Evolutionary conservation across 2,888 invertebrate genomes (phyloP).

Genomic region (Latrodectus hesperus): DNA sequence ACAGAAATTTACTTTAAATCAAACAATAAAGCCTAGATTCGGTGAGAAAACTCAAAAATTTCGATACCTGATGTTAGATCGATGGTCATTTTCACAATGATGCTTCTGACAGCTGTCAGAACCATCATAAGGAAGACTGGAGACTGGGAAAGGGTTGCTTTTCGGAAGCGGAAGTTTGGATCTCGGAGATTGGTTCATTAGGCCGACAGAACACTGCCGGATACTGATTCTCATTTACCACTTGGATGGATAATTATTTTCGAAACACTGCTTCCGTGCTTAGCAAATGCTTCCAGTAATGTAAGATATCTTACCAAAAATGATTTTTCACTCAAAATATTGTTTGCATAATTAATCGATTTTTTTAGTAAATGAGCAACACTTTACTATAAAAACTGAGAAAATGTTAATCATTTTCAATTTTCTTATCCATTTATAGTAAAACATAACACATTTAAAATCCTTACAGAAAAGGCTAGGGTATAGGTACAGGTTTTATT

Average conservation of each 20-base stretch:
- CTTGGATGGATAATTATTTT: constrained; percentile 45
- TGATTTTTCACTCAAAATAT: not conserved
- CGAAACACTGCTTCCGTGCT: constrained; percentile 32
- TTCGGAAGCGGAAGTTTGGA: constrained; percentile 10
- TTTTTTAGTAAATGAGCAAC: too few species aligned
- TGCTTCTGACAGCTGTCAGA: constrained; percentile 55
- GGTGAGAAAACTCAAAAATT: constrained; percentile 10
- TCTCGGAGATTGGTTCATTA: constrained; percentile 54
- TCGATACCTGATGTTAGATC: constrained; percentile 36
- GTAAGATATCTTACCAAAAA: not conserved
- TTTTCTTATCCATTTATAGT: too few species aligned
- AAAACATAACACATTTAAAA: too few species aligned
- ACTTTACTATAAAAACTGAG: too few species aligned
- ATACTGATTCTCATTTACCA: constrained; percentile 50
- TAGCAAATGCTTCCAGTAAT: constrained; percentile 42
- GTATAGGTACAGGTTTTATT: too few species aligned
- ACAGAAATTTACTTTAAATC: too few species aligned
- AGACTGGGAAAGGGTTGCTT: not conserved
- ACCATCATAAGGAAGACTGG: constrained; percentile 37
- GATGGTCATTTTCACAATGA: constrained; percentile 18
- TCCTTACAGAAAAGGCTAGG: too few species aligned
- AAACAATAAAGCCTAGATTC: not conserved
- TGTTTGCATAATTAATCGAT: too few species aligned
- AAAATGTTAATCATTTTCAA: too few species aligned
- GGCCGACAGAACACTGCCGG: constrained; percentile 12